Evolutionary conservation across 2,797 vertebrate genomes (phyloP).

Genomic region (Mastacembelus armatus): DNA sequence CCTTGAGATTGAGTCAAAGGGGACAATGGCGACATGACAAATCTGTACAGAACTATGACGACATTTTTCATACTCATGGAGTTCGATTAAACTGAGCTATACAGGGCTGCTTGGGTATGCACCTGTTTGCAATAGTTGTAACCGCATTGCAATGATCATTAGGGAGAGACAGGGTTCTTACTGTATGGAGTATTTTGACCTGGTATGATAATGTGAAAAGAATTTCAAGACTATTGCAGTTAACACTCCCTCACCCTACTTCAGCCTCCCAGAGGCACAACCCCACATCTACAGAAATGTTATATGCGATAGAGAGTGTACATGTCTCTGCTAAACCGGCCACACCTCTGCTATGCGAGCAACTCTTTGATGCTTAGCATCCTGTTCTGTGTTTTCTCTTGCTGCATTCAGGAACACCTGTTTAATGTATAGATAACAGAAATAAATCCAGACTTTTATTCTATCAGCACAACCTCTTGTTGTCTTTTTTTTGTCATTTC

Average conservation of each 20-base stretch:
- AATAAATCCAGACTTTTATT: slow-evolving; percentile 91
- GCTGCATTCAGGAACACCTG: slow-evolving; percentile 88
- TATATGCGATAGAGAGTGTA: slow-evolving; percentile 74
- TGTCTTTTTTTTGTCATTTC: slow-evolving; percentile 51
- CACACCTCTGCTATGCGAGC: slow-evolving; percentile 84
- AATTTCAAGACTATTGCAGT: slow-evolving; percentile 63
- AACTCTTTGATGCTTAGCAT: slow-evolving; percentile 83
- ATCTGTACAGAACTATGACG: slow-evolving; percentile 65
- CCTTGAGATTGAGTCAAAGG: slow-evolving; percentile 61
- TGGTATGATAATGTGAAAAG: slow-evolving; percentile 73
- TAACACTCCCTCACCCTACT: slow-evolving; percentile 65
- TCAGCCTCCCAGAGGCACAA: slow-evolving; percentile 66
- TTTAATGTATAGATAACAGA: slow-evolving; percentile 87
- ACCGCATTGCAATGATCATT: slow-evolving; percentile 61
- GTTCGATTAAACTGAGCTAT: slow-evolving; percentile 54
- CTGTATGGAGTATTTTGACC: slow-evolving; percentile 65
- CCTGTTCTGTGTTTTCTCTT: slow-evolving; percentile 85
- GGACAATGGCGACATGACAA: slow-evolving; percentile 73
- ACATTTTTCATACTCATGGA: slow-evolving; percentile 49
- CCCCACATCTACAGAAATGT: slow-evolving; percentile 66
- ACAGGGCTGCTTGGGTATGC: slow-evolving; percentile 63
- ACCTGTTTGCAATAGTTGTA: slow-evolving; percentile 60
- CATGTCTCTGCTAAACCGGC: slow-evolving; percentile 84
- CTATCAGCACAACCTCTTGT: slow-evolving; percentile 79
- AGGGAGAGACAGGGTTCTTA: slow-evolving; percentile 72